phyloP scores from a whole-genome alignment of 1,140 invertebrate species.

The Melitaea cinxia region DNA sequence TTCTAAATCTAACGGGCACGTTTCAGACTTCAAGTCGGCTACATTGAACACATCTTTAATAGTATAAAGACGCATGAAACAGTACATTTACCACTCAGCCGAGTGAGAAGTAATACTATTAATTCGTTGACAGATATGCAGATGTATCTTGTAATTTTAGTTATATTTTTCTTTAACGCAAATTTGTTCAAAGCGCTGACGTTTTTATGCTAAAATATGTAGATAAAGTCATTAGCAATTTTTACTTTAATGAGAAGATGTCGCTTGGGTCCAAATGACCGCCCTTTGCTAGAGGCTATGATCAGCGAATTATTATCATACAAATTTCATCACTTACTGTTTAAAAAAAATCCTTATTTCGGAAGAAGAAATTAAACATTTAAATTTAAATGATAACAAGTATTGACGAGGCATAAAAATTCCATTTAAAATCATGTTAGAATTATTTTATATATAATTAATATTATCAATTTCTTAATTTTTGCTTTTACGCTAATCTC shows the following conservation, averaged over 20 bases:
- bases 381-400: background rate
- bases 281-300: slow-evolving; percentile 44
- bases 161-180: slow-evolving; percentile 58
- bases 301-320: slow-evolving; percentile 69
- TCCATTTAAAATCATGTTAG: background rate
- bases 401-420: too few relatives aligned
- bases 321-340: slow-evolving; percentile 29
- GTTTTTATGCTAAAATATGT: slow-evolving; percentile 79
- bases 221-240: slow-evolving; percentile 78
- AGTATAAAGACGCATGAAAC: slow-evolving; percentile 52
- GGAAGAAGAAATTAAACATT: slow-evolving; percentile 24
- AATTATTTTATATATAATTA: too few relatives aligned
- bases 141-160: slow-evolving; percentile 65
- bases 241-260: slow-evolving; percentile 69
- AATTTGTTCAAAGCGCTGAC: slow-evolving; percentile 68
- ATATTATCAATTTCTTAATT: too few relatives aligned
- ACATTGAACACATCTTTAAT: slow-evolving; percentile 52
- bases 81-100: slow-evolving; percentile 60
- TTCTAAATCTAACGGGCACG: too few relatives aligned
- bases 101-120: slow-evolving; percentile 58
- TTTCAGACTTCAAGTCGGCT: too few relatives aligned
- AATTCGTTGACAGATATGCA: slow-evolving; percentile 71
- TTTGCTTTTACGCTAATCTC: too few relatives aligned
- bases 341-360: slow-evolving; percentile 27
- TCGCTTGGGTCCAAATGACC: slow-evolving; percentile 54